These are phyloP conservation scores for Synodontis membranacea DNA, from an alignment of 2,113 vertebrate genomes.

Conservation along the genomic window DNA sequence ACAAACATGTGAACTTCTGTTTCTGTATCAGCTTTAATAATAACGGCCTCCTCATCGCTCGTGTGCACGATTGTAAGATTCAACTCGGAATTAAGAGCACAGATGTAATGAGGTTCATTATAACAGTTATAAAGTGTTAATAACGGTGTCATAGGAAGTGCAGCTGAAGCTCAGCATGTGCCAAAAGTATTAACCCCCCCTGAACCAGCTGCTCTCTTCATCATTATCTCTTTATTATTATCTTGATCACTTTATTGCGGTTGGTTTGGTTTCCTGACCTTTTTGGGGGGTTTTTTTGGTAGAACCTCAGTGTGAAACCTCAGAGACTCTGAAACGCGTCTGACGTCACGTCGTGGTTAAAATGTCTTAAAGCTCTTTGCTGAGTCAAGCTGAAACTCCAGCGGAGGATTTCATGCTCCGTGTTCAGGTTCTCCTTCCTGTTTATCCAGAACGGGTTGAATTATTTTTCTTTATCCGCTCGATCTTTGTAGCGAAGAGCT, in stretches of 20 bases:
- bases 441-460: too few species aligned
- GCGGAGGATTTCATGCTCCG: background rate
- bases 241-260: background rate
- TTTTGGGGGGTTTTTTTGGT: background rate
- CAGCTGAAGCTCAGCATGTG: constrained; percentile 6
- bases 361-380: background rate
- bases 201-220: background rate
- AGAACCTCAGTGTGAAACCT: background rate
- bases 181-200: background rate
- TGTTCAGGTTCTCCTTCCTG: too few species aligned
- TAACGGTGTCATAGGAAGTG: background rate
- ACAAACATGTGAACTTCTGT: background rate
- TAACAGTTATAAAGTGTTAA: background rate
- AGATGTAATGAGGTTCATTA: background rate
- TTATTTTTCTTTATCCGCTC: background rate
- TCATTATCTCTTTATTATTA: too few species aligned
- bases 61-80: background rate
- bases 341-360: background rate
- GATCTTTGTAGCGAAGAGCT: too few species aligned
- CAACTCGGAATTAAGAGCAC: background rate
- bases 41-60: background rate
- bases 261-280: background rate
- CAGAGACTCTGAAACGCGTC: background rate
- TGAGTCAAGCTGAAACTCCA: background rate
- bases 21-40: background rate